Evolutionary conservation across 2,888 invertebrate genomes (phyloP).

Genomic region (Xestia c-nigrum): DNA sequence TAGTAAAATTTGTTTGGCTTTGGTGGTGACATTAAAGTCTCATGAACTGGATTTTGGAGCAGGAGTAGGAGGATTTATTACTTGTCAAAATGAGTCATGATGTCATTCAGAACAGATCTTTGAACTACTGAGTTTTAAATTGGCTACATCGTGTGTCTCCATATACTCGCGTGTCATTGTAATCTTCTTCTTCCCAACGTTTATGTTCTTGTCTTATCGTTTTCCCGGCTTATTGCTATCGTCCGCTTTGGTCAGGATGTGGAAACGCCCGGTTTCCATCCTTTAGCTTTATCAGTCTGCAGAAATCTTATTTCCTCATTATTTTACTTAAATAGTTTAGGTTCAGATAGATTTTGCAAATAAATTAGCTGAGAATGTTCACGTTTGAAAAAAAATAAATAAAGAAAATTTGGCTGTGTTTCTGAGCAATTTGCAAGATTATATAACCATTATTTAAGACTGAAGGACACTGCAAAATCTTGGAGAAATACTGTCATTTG

Average conservation of each 20-base stretch:
- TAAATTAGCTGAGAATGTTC: neutral
- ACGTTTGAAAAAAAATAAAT: no score
- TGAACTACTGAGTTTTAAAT: constrained; percentile 9
- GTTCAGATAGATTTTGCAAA: neutral
- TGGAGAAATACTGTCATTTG: neutral
- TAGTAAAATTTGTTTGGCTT: neutral
- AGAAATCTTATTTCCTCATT: constrained; percentile 1
- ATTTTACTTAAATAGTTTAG: neutral
- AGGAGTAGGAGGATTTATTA: neutral
- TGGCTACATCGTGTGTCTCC: constrained; percentile 33
- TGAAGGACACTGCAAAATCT: neutral
- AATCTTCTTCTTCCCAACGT: constrained; percentile 38
- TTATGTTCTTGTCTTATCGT: constrained; percentile 36
- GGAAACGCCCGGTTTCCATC: constrained; percentile 6
- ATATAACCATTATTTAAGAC: neutral
- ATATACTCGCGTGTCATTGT: constrained; percentile 32
- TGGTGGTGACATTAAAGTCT: neutral
- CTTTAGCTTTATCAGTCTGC: neutral
- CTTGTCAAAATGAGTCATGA: neutral
- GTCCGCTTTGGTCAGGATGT: constrained; percentile 42
- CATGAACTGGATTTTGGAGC: neutral
- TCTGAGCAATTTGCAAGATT: neutral
- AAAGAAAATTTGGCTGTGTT: neutral
- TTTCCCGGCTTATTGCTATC: constrained; percentile 37
- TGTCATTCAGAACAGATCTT: neutral